Base-by-base conservation (phyloP, 1,140 invertebrate species). In the Caenorhabditis latens region DNA sequence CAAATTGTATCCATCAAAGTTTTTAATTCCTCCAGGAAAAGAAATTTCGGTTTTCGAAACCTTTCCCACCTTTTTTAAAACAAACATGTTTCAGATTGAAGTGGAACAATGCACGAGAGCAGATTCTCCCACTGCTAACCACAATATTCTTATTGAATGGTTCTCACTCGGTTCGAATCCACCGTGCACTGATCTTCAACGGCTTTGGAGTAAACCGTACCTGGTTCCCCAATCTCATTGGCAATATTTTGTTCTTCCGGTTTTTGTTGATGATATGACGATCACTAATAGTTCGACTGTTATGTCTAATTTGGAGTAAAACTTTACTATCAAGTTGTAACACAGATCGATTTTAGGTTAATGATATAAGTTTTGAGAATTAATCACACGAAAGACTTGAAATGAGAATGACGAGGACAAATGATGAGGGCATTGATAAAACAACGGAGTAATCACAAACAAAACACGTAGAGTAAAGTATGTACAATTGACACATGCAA, bases 181-280 rank as follows among this genome's bases (percentile, higher is more conserved):
- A 21, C 43, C 46, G 19, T 50, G 46, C 2, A 42, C 46, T 21
- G 71, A 79, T 50, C 42, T 79, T 3, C 71, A 79, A 21, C 46
- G 71, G 0, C 71, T 79, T 79, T 79, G 71, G 71, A 79, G 71
- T n/a, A 79, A 79, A 53, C 71, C 71, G 14, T 79, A 79, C 42
- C 1, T 50, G 71, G 46, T 79, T 79, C 46, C 71, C 11, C 71
- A 79, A n/a, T 13, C 40, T 48, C 71, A 79, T 5, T 79, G 71
- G 71, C 71, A 79, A 14, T 79, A 79, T 79, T 79, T 79, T n/a
- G 71, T 79, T n/a, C 71, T 79, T 79, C 71, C 71, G 7, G 46
- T 79, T 50, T 79, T 53, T 43, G 21, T 79, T 3, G 71, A 50
- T 50, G 71, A 79, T 24, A 1, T 14, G 14, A 53, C 46, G 11